Conservation (phyloP, 1,140 invertebrate genomes). For the Magallana ariakensis region DNA sequence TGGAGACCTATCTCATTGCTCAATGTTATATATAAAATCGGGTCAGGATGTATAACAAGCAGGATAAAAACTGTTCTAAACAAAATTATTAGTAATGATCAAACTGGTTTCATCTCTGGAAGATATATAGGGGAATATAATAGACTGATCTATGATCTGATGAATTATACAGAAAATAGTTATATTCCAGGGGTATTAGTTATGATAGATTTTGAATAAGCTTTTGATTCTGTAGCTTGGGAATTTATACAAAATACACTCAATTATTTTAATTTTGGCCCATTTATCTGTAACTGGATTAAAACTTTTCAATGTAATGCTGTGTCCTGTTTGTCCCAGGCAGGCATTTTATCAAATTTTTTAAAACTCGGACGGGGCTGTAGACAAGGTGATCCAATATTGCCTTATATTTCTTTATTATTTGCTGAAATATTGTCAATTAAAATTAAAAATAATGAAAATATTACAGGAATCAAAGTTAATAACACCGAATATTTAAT, state of each 20-base stretch:
- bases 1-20: slow-evolving; percentile 41
- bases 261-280: slow-evolving; percentile 48
- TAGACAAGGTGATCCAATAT: slow-evolving; percentile 52
- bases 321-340: slow-evolving; percentile 40
- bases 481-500: neutral
- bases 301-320: slow-evolving; percentile 44
- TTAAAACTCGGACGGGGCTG: slow-evolving; percentile 39
- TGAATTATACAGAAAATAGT: slow-evolving; percentile 34
- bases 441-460: slow-evolving; percentile 42
- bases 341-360: slow-evolving; percentile 38
- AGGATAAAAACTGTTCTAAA: slow-evolving; percentile 42
- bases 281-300: slow-evolving; percentile 12
- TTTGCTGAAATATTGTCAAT: slow-evolving; percentile 49
- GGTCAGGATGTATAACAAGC: slow-evolving; percentile 37
- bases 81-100: slow-evolving; percentile 34
- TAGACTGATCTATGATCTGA: slow-evolving; percentile 36
- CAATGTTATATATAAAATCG: slow-evolving; percentile 47
- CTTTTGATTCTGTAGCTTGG: no score
- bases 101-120: slow-evolving; percentile 45
- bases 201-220: slow-evolving; percentile 49
- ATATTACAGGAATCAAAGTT: slow-evolving; percentile 45
- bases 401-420: slow-evolving; percentile 47
- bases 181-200: slow-evolving; percentile 47
- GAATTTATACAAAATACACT: slow-evolving; percentile 46
- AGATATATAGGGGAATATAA: slow-evolving; percentile 49